Evolutionary conservation across 2,113 vertebrate species (phyloP).

Genomic region (Cricetomys ansorgei): DNA sequence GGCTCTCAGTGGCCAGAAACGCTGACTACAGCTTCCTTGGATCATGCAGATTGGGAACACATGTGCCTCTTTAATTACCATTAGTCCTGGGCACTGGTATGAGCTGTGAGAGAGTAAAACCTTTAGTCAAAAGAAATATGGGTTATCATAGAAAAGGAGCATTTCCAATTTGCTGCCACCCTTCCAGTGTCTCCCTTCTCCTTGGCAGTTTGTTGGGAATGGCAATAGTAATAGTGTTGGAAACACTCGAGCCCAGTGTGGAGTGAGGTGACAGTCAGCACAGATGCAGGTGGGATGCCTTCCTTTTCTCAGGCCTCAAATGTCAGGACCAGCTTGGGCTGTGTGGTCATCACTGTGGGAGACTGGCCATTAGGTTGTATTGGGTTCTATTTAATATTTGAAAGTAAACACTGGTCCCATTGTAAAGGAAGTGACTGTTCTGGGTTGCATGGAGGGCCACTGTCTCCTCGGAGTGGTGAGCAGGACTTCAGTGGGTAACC

Average conservation of each 20-base stretch:
- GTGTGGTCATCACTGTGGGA: not conserved
- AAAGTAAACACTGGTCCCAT: not conserved
- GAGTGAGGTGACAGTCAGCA: not conserved
- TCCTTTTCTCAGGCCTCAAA: not conserved
- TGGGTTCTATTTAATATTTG: not conserved
- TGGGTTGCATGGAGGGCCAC: not conserved
- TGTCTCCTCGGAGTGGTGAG: not conserved
- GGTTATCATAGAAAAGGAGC: not conserved
- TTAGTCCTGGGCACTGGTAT: not conserved
- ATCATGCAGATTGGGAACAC: accelerated
- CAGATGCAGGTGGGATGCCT: too few species aligned
- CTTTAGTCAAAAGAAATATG: not conserved
- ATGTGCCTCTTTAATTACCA: accelerated
- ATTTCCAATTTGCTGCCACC: accelerated
- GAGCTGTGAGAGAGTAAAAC: not conserved
- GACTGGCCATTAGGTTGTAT: not conserved
- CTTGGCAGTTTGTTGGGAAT: not conserved
- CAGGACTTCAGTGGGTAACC: not conserved
- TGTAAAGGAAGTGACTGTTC: not conserved
- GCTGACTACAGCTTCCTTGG: accelerated
- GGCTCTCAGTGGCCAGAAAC: not conserved
- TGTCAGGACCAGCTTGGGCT: not conserved
- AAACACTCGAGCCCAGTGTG: not conserved
- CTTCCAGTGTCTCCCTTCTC: not conserved
- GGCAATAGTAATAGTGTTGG: too few species aligned